These are phyloP conservation scores for Sitodiplosis mosellana DNA, from an alignment of 1,140 invertebrate genomes.

Conservation along the genomic window DNA sequence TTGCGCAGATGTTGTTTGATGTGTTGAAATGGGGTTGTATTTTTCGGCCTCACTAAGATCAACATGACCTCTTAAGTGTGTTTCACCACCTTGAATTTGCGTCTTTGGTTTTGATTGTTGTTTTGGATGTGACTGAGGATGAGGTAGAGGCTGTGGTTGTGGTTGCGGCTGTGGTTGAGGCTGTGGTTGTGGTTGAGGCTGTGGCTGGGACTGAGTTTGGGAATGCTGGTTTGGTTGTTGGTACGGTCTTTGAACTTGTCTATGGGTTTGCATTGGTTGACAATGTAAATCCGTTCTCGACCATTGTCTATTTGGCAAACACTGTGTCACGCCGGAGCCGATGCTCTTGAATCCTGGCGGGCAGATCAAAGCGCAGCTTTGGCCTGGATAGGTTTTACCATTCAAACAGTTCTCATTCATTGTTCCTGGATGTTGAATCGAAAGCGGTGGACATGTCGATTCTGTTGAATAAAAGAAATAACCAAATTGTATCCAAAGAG, in stretches of 20 bases:
- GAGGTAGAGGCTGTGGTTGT: too few relatives aligned
- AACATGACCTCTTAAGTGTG: too few relatives aligned
- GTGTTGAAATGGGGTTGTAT: too few relatives aligned
- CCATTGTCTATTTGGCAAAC: conserved; percentile 9
- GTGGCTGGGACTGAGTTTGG: too few relatives aligned
- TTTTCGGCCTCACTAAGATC: too few relatives aligned
- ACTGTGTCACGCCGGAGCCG: conserved; percentile 7
- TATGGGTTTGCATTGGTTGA: conserved; percentile 7
- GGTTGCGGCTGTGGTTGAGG: too few relatives aligned
- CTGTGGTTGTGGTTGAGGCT: too few relatives aligned
- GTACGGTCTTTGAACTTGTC: conserved; percentile 8
- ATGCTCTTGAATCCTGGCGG: conserved; percentile 18
- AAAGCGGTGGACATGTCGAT: conserved; percentile 23
- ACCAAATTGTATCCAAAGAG: too few relatives aligned
- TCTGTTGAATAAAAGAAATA: conserved; percentile 11
- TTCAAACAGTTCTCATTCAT: conserved; percentile 23
- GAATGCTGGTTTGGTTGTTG: too few relatives aligned
- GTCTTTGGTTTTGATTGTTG: conserved; percentile 4
- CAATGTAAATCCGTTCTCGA: background rate
- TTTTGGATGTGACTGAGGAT: background rate
- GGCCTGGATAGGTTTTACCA: conserved; percentile 22
- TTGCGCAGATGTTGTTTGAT: conserved; percentile 1
- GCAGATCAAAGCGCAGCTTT: conserved; percentile 26
- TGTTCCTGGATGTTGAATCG: conserved; percentile 23
- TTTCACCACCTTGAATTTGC: background rate